Evolutionary conservation across 2,888 invertebrate genomes (phyloP).

Genomic region (Agrilus cyanescens): DNA sequence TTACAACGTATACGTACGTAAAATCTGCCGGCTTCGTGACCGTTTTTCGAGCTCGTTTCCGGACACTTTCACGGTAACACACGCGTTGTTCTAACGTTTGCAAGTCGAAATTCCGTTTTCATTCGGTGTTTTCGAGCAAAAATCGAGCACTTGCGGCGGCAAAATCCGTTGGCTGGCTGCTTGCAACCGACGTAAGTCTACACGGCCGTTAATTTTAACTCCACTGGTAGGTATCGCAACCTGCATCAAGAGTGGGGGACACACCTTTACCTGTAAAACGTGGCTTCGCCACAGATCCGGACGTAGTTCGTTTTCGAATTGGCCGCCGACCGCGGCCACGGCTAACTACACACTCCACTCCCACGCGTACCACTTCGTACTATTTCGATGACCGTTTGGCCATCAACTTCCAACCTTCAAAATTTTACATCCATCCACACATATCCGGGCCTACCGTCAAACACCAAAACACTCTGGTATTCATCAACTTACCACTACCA

Average conservation of each 20-base stretch:
- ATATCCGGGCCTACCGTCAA: not conserved
- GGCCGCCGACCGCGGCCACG: no score
- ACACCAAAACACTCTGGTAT: no score
- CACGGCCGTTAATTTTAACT: conserved; percentile 19
- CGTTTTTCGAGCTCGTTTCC: conserved; percentile 10
- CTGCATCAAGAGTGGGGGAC: conserved; percentile 15
- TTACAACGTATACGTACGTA: no score
- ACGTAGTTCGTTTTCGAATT: conserved; percentile 8
- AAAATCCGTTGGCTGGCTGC: conserved; percentile 18
- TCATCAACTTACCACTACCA: no score
- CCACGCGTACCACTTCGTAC: not conserved
- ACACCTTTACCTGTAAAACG: conserved; percentile 18
- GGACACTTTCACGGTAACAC: conserved; percentile 3
- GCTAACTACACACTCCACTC: no score
- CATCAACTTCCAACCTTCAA: not conserved
- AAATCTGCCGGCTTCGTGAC: conserved; percentile 6
- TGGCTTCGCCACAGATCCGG: conserved; percentile 15
- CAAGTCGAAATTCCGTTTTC: conserved; percentile 3
- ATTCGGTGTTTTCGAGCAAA: conserved; percentile 12
- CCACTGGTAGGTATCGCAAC: conserved; percentile 19
- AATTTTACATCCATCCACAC: no score
- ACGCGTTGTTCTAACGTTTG: no score
- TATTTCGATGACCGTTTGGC: not conserved
- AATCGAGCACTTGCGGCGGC: conserved; percentile 16
- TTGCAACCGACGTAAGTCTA: conserved; percentile 12